Evolutionary conservation across 2,888 invertebrate genomes (phyloP).

Genomic region (Caenorhabditis japonica): DNA sequence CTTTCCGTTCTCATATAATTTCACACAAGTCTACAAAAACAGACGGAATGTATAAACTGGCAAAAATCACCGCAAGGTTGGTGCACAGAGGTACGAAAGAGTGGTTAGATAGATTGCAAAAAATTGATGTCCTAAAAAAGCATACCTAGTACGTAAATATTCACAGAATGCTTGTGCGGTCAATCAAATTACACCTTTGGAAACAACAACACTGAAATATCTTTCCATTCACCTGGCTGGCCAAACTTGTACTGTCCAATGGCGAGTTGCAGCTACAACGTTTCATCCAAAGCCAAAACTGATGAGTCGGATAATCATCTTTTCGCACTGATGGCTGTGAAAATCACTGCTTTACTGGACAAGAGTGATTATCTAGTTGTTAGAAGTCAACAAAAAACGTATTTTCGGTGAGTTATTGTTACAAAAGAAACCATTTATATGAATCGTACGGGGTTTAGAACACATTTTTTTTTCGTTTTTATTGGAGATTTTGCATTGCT

Average conservation of each 20-base stretch:
- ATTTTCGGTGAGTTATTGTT: slow-evolving; percentile 4
- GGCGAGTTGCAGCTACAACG: neutral
- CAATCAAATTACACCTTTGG: neutral
- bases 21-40: slow-evolving; percentile 1
- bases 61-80: slow-evolving; percentile 13
- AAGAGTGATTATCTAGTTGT: neutral
- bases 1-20: slow-evolving; percentile 3
- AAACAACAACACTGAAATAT: neutral
- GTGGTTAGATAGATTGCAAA: too few relatives aligned
- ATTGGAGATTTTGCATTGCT: too few relatives aligned
- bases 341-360: neutral
- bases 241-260: slow-evolving; percentile 15
- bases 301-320: neutral
- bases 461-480: too few relatives aligned
- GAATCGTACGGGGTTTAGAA: slow-evolving; percentile 3
- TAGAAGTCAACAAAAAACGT: neutral
- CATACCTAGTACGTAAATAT: too few relatives aligned
- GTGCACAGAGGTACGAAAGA: slow-evolving; percentile 4
- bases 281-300: neutral
- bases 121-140: neutral
- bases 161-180: slow-evolving; percentile 11
- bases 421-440: too few relatives aligned
- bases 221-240: slow-evolving; percentile 8
- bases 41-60: neutral
- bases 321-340: slow-evolving; percentile 3